These are phyloP conservation scores for Eubasilissa splendida DNA, from an alignment of 2,888 invertebrate species.

Conservation along the genomic window DNA sequence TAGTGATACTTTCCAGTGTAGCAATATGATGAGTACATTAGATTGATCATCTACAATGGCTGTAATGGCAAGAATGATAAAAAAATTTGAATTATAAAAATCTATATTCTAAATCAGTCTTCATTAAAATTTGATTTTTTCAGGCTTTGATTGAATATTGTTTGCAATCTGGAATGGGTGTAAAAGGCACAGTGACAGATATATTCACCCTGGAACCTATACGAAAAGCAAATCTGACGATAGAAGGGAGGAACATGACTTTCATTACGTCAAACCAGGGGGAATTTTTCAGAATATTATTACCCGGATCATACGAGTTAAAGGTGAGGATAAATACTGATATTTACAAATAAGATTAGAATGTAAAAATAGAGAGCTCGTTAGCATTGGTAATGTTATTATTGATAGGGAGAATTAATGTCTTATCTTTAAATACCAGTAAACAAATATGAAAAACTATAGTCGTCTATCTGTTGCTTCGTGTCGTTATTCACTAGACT, in stretches of 20 bases:
- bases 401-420: background rate
- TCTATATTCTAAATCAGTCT: too few species aligned
- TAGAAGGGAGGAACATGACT: slow-evolving; percentile 73
- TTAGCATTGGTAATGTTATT: background rate
- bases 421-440: too few species aligned
- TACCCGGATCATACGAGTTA: slow-evolving; percentile 75
- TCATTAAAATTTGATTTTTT: slow-evolving; percentile 53
- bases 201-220: slow-evolving; percentile 67
- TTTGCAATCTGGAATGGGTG: slow-evolving; percentile 73
- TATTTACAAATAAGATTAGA: background rate
- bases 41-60: too few species aligned
- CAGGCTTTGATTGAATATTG: slow-evolving; percentile 72
- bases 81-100: too few species aligned
- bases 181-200: slow-evolving; percentile 74
- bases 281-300: slow-evolving; percentile 77
- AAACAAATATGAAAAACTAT: too few species aligned
- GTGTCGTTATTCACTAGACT: too few species aligned
- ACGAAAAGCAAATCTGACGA: slow-evolving; percentile 68
- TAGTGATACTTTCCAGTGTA: too few species aligned
- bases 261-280: slow-evolving; percentile 73
- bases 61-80: too few species aligned
- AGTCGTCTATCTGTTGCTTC: too few species aligned
- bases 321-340: slow-evolving; percentile 63
- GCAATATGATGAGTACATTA: too few species aligned
- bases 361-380: background rate